Base-by-base conservation (phyloP, 1,140 invertebrate species). In the Panulirus ornatus region DNA sequence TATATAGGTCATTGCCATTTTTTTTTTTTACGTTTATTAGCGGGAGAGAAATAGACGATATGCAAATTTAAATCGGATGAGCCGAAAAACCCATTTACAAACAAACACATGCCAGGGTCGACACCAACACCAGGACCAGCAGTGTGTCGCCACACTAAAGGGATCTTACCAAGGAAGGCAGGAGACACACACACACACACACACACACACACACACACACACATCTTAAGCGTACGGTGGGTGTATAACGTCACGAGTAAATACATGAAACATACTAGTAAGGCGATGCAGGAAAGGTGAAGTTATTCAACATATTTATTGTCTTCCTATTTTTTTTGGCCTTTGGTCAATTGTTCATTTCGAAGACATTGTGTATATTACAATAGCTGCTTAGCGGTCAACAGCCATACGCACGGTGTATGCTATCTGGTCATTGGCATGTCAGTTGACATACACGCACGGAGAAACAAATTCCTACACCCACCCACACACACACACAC, bases 51-150 rank as follows among this genome's bases (percentile, higher is more conserved):
- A 76, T 54, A 75, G 66, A 51, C 70, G 19, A 6, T 2, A 85
- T 85, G 84, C 84, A 85, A 85, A 85, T 85, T 73, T 85, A 54
- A 85, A 85, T 73, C 84, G 84, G 84, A 75, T 85, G 47, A 85
- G 30, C 84, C 71, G 14, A n/a, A 66, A 75, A 44, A 11, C 75
- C 84, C 70, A 85, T 85, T 85, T 85, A 85, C 19, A 85, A 66
- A 85, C 84, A 81, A 44, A 81, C 76, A 75, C 84, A 76, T 27
- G 9, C 84, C 27, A 51, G 38, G 36, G n/a, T n/a, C 9, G 63
- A 73, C 47, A 85, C 84, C 1, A 44, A 38, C 71, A 85, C 84
- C 9, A 36, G 47, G 42, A 85, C 84, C 1, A 44, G 34, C 71
- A 85, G 70, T 66, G 40, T 71, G 42, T 71, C 22, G 36, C 38